phyloP scores from a whole-genome alignment of 2,888 invertebrate genomes.

The Lochmaea capreae region DNA sequence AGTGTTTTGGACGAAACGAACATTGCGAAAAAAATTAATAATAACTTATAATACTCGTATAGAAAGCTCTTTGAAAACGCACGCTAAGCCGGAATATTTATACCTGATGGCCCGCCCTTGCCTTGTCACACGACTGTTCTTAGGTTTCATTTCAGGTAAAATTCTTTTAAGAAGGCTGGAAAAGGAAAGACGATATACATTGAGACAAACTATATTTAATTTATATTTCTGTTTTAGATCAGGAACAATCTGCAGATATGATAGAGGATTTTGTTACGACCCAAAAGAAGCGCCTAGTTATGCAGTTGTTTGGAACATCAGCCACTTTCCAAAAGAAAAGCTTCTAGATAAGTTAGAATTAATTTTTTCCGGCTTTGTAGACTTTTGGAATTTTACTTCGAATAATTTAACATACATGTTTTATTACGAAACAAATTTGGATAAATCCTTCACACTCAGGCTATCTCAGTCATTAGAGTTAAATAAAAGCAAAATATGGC shows the following conservation, averaged over 20 bases:
- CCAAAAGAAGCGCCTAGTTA: slow-evolving; percentile 20
- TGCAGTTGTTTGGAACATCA: slow-evolving; percentile 18
- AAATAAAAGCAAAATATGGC: slow-evolving; percentile 19
- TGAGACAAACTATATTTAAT: no score
- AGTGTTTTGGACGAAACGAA: no score
- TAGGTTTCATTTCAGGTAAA: no score
- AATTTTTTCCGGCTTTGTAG: slow-evolving; percentile 23
- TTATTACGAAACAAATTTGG: not conserved
- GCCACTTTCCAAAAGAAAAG: not conserved
- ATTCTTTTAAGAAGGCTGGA: no score
- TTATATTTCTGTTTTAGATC: slow-evolving; percentile 12
- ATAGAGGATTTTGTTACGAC: slow-evolving; percentile 34
- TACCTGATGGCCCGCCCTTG: no score
- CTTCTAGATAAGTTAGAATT: slow-evolving; percentile 9
- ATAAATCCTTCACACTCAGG: slow-evolving; percentile 23
- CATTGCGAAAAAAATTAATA: no score
- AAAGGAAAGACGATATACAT: no score
- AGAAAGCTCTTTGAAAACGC: no score
- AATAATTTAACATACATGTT: slow-evolving; percentile 23
- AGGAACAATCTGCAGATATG: slow-evolving; percentile 25
- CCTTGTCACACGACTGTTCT: no score
- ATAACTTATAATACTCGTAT: no score
- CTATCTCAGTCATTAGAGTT: not conserved
- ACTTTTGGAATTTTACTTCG: slow-evolving; percentile 24
- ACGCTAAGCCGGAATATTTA: no score